Conservation (phyloP, 2,888 invertebrate genomes). For the Plebejus melissa region DNA sequence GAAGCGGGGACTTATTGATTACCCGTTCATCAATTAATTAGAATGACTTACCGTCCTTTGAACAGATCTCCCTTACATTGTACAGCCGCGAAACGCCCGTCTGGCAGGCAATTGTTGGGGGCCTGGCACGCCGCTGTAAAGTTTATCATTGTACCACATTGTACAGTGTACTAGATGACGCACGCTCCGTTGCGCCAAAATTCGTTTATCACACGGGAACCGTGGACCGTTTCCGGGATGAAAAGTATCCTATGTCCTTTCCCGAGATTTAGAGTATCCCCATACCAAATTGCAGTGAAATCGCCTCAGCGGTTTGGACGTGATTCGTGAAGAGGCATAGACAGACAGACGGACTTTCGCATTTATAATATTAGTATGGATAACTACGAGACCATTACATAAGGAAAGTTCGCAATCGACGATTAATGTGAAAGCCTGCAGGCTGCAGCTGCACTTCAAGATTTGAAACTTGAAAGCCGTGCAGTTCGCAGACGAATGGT, state of each 20-base stretch:
- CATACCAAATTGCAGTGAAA: no score
- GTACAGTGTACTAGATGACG: background rate
- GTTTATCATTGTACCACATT: background rate
- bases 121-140: conserved; percentile 44
- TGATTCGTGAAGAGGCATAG: no score
- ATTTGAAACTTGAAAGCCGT: background rate
- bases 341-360: no score
- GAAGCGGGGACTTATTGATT: background rate
- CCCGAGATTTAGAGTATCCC: no score
- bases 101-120: conserved; percentile 69
- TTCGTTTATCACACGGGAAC: no score
- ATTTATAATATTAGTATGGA: no score
- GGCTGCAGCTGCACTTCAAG: background rate
- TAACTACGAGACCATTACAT: background rate
- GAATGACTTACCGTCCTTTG: conserved; percentile 73
- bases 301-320: no score
- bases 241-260: no score
- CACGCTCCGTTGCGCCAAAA: no score
- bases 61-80: conserved; percentile 83
- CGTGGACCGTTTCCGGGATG: no score
- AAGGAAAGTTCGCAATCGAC: conserved; percentile 4
- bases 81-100: conserved; percentile 80
- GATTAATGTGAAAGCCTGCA: conserved; percentile 19
- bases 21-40: background rate
- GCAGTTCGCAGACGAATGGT: background rate